Evolutionary conservation across 2,888 invertebrate species (phyloP).

Genomic region (Callyntrura guangdongensis): DNA sequence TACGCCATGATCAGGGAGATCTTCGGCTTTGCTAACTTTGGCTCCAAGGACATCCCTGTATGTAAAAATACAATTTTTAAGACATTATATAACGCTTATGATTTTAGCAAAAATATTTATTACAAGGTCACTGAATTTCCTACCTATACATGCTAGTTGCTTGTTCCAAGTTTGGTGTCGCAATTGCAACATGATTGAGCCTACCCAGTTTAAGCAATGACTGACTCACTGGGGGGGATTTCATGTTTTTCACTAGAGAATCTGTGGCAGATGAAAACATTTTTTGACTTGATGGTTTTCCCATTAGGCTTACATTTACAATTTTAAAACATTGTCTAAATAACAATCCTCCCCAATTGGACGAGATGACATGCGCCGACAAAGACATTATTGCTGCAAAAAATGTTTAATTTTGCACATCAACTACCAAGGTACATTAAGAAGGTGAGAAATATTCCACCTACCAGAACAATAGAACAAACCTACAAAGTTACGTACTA

Average conservation of each 20-base stretch:
- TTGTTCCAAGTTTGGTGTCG: constrained; percentile 87
- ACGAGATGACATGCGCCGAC: background rate
- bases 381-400: too few relatives aligned
- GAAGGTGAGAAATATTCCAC: too few relatives aligned
- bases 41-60: constrained; percentile 87
- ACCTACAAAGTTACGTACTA: too few relatives aligned
- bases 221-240: background rate
- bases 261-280: constrained; percentile 25
- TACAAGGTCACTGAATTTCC: too few relatives aligned
- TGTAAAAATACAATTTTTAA: background rate
- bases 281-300: constrained; percentile 8
- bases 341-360: background rate
- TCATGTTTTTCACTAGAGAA: background rate
- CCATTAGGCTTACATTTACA: background rate
- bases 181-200: constrained; percentile 89
- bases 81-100: background rate
- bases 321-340: background rate
- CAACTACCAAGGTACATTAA: too few relatives aligned
- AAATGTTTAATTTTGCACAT: too few relatives aligned
- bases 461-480: too few relatives aligned
- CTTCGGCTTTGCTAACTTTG: constrained; percentile 86
- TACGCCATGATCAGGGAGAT: constrained; percentile 88
- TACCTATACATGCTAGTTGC: constrained; percentile 87
- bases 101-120: too few relatives aligned
- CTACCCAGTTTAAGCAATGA: constrained; percentile 86